Evolutionary conservation across 92 coral and sea anemone genomes (phyloP).

Genomic region (Virgularia gustaviana): DNA sequence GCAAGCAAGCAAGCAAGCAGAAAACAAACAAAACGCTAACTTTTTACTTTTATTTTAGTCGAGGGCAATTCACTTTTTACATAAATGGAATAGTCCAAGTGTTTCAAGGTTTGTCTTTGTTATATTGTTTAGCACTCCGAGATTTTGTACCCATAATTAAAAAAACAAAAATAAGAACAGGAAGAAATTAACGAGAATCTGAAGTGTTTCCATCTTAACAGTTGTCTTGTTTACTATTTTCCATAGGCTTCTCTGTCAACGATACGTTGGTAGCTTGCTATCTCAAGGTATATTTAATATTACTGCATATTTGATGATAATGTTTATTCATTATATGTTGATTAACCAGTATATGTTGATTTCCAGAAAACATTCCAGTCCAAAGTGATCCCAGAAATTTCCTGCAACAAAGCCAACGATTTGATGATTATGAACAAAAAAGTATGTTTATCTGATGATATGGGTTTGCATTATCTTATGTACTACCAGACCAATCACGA

Average conservation of each 20-base stretch:
- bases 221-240: too few relatives aligned
- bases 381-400: slow-evolving; percentile 24
- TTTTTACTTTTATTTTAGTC: not conserved
- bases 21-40: too few relatives aligned
- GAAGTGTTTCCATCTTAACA: too few relatives aligned
- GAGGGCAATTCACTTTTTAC: slow-evolving; percentile 21
- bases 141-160: not conserved
- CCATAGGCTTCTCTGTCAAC: not conserved
- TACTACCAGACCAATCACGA: not conserved
- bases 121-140: not conserved
- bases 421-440: slow-evolving; percentile 30
- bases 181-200: too few relatives aligned
- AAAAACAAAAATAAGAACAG: not conserved
- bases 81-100: slow-evolving; percentile 26
- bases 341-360: not conserved
- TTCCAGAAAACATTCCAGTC: slow-evolving; percentile 1
- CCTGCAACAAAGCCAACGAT: slow-evolving; percentile 32
- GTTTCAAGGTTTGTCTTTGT: slow-evolving; percentile 15
- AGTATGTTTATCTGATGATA: not conserved
- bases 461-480: not conserved
- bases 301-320: too few relatives aligned
- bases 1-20: too few relatives aligned
- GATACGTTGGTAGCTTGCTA: not conserved
- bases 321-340: not conserved
- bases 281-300: too few relatives aligned